These are phyloP conservation scores for Microchrysa polita DNA, from an alignment of 2,888 invertebrate genomes.

Conservation along the genomic window DNA sequence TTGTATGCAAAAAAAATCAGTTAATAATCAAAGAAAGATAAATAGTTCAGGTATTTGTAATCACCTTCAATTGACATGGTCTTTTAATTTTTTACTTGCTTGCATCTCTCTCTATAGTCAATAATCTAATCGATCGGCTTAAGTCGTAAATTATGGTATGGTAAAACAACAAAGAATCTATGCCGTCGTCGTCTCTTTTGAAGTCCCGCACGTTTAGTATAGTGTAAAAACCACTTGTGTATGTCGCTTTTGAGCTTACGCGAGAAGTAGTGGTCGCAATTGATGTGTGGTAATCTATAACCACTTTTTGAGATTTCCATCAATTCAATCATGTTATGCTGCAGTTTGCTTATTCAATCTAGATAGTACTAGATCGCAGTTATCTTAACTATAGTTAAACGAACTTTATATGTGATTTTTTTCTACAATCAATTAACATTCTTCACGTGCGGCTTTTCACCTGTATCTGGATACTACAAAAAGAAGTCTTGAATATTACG, in stretches of 20 bases:
- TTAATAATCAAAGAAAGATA: not conserved
- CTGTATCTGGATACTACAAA: conserved; percentile 5
- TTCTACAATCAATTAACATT: conserved; percentile 50
- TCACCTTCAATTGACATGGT: conserved; percentile 11
- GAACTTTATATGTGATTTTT: conserved; percentile 42
- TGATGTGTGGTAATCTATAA: no score
- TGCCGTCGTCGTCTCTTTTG: conserved; percentile 1
- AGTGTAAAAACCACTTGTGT: no score
- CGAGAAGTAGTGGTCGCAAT: no score
- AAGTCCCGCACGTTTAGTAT: no score
- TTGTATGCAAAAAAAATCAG: not conserved
- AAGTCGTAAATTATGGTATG: no score
- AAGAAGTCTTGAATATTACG: not conserved
- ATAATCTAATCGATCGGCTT: conserved; percentile 9
- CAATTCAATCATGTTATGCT: no score
- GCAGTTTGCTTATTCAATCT: conserved; percentile 1
- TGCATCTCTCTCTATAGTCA: no score
- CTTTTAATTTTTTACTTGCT: not conserved
- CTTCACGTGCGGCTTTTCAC: conserved; percentile 45
- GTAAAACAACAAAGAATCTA: not conserved
- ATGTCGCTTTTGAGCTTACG: no score
- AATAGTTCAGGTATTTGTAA: conserved; percentile 27
- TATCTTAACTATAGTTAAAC: not conserved
- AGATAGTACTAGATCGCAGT: not conserved
- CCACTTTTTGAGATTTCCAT: no score